Conservation (phyloP, 2,888 invertebrate species). For the Tyria jacobaeae region DNA sequence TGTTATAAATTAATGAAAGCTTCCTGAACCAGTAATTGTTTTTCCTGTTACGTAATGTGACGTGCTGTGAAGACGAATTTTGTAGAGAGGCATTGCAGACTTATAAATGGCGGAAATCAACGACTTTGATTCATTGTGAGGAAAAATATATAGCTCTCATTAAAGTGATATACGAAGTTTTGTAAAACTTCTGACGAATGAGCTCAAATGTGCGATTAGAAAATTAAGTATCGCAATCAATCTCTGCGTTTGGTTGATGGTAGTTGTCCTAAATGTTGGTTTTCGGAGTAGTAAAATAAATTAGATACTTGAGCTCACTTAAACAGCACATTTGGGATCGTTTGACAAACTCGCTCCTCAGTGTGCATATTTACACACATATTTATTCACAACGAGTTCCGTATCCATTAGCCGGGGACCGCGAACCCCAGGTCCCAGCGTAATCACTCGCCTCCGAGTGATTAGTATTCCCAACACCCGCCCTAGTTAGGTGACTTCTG, state of each 20-base stretch:
- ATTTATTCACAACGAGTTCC: conserved; percentile 10
- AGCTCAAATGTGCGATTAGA: conserved; percentile 11
- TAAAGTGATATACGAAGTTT: conserved; percentile 21
- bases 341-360: background rate
- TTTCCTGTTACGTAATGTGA: conserved; percentile 24
- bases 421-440: background rate
- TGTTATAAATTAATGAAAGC: conserved; percentile 28
- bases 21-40: conserved; percentile 21
- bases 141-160: conserved; percentile 23
- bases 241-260: conserved; percentile 15
- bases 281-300: background rate
- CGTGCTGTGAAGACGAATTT: conserved; percentile 10
- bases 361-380: no score
- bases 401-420: background rate
- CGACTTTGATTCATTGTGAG: conserved; percentile 25
- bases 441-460: conserved; percentile 3
- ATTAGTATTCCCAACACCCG: conserved; percentile 16
- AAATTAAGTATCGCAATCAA: conserved; percentile 22
- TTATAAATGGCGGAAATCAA: conserved; percentile 17
- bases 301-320: background rate
- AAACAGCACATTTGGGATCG: conserved; percentile 1
- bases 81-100: background rate
- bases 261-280: conserved; percentile 4
- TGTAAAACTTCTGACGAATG: conserved; percentile 12
- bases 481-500: conserved; percentile 7